These are phyloP conservation scores for Dolichopus griseipennis DNA, from an alignment of 2,888 invertebrate species.

Conservation along the genomic window DNA sequence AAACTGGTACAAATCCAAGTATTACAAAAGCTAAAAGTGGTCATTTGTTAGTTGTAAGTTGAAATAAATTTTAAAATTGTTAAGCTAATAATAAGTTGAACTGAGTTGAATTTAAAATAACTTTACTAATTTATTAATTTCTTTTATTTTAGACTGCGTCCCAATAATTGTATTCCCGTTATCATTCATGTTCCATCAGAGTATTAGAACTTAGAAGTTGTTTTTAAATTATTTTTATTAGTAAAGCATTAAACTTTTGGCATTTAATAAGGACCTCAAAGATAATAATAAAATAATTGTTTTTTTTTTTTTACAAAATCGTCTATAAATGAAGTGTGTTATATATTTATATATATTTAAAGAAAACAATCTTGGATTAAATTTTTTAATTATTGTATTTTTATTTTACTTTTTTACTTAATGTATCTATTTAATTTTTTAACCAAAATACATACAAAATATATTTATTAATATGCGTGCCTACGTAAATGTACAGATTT, in stretches of 20 bases:
- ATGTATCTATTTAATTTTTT: not conserved
- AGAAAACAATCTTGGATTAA: not conserved
- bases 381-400: not conserved
- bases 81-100: not conserved
- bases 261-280: too few species aligned
- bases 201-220: not conserved
- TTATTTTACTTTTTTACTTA: not conserved
- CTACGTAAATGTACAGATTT: not conserved
- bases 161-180: not conserved
- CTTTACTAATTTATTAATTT: too few species aligned
- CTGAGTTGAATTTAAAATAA: too few species aligned
- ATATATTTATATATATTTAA: not conserved
- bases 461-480: not conserved
- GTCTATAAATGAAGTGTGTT: not conserved
- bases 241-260: too few species aligned
- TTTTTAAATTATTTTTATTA: too few species aligned
- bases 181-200: not conserved
- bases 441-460: too few species aligned
- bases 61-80: not conserved
- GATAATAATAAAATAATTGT: too few species aligned
- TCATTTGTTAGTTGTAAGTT: slow-evolving; percentile 70
- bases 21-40: slow-evolving; percentile 79
- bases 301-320: too few species aligned
- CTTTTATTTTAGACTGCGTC: not conserved
- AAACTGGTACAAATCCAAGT: slow-evolving; percentile 61